Conservation (phyloP, 2,113 vertebrate species). For the Camelus bactrianus region DNA sequence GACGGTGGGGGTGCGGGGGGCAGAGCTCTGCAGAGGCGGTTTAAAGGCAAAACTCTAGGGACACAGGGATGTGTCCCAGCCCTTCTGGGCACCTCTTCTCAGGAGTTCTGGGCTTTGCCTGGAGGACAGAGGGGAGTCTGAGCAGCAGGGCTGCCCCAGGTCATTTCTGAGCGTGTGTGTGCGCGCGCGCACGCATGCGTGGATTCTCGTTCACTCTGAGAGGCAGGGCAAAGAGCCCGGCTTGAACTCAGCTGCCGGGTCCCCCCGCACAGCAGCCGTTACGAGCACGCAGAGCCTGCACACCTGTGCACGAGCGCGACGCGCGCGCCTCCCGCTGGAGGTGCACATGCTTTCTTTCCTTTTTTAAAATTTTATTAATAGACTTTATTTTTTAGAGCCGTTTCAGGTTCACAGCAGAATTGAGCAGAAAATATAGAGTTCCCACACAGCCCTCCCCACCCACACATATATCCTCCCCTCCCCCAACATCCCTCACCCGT, state of each 20-base stretch:
- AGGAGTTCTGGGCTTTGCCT: not conserved
- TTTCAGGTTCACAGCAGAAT: too few species aligned
- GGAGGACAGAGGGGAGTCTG: not conserved
- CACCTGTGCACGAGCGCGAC: not conserved
- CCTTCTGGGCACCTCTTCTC: not conserved
- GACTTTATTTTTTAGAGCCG: too few species aligned
- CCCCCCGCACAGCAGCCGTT: not conserved
- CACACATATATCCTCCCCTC: too few species aligned
- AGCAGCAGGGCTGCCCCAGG: not conserved
- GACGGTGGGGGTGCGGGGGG: accelerated
- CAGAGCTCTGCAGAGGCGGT: not conserved
- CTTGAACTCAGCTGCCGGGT: not conserved
- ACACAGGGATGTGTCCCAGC: accelerated
- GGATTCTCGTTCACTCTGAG: not conserved
- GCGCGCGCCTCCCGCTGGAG: not conserved
- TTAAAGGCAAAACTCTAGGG: not conserved
- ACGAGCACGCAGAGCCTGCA: not conserved
- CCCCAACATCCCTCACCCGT: too few species aligned
- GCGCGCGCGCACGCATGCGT: accelerated
- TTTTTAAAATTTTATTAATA: too few species aligned
- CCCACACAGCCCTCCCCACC: too few species aligned
- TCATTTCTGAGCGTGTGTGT: not conserved
- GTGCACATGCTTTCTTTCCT: too few species aligned
- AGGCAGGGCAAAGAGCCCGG: too few species aligned
- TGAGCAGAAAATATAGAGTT: too few species aligned